These are phyloP conservation scores for Drosophila nasuta DNA, from an alignment of 1,140 invertebrate genomes.

Conservation along the genomic window DNA sequence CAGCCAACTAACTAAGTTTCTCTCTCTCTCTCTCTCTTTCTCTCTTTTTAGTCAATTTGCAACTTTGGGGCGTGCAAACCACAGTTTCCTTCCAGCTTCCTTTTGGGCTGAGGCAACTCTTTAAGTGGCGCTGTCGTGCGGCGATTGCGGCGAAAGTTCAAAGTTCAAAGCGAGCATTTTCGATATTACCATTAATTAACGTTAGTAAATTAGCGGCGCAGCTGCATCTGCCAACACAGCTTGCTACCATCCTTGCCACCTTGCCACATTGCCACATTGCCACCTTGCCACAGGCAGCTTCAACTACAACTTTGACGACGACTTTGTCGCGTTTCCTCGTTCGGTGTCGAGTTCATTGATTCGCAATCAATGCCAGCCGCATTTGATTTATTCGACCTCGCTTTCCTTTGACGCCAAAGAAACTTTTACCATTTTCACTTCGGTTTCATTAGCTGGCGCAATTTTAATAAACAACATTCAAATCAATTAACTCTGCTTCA, in stretches of 20 bases:
- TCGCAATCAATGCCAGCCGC: slow-evolving; percentile 42
- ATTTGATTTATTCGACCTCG: slow-evolving; percentile 46
- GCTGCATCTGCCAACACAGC: slow-evolving; percentile 42
- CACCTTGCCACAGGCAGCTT: background rate
- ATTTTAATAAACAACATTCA: slow-evolving; percentile 47
- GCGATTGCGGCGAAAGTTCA: slow-evolving; percentile 51
- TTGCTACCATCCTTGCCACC: slow-evolving; percentile 4
- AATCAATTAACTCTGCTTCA: slow-evolving; percentile 32
- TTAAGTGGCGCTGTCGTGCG: slow-evolving; percentile 66
- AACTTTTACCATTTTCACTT: slow-evolving; percentile 20
- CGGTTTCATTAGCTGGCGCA: slow-evolving; percentile 7
- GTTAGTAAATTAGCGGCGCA: slow-evolving; percentile 72
- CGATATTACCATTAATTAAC: slow-evolving; percentile 80
- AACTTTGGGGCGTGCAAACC: slow-evolving; percentile 52
- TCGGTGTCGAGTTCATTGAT: slow-evolving; percentile 58
- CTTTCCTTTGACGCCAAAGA: background rate
- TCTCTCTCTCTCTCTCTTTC: background rate
- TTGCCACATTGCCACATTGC: slow-evolving; percentile 14
- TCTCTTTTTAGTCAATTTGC: slow-evolving; percentile 61
- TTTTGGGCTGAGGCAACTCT: slow-evolving; percentile 52
- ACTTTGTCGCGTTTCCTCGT: background rate
- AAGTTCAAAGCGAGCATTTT: slow-evolving; percentile 78
- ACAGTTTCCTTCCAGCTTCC: slow-evolving; percentile 58
- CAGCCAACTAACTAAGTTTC: background rate
- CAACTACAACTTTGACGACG: background rate